Conservation (phyloP, 2,797 vertebrate genomes). For the Myotis planiceps region DNA sequence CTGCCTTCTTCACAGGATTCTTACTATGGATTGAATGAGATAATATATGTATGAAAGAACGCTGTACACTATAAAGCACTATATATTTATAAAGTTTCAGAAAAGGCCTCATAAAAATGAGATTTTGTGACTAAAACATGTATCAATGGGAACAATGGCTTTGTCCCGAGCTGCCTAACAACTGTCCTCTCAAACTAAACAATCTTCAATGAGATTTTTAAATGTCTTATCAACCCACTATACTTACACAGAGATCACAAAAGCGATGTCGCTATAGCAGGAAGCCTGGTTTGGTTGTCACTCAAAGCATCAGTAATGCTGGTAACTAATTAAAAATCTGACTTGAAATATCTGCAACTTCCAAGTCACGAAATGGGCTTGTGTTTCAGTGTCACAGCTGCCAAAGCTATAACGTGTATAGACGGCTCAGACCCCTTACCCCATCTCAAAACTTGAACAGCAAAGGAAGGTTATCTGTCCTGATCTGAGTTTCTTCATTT, state of each 20-base stretch:
- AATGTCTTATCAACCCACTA: not conserved
- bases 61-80: not conserved
- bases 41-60: not conserved
- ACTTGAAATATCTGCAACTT: not conserved
- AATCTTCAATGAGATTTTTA: not conserved
- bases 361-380: not conserved
- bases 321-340: not conserved
- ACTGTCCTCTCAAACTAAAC: not conserved
- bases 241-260: not conserved
- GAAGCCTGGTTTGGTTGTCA: not conserved
- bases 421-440: not conserved
- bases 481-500: not conserved
- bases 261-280: not conserved
- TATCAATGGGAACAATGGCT: not conserved
- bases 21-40: not conserved
- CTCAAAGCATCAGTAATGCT: conserved; percentile 1
- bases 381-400: not conserved
- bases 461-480: not conserved
- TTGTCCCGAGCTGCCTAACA: conserved; percentile 24
- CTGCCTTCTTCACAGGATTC: conserved; percentile 5
- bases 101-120: not conserved
- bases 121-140: not conserved
- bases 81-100: not conserved
- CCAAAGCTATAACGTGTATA: not conserved
- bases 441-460: not conserved